A percentile compares a stretch with the other conserved stretches of the same genome.
Evolutionary conservation across 2,888 invertebrate genomes (phyloP).

Genomic region (Bombyx huttoni): DNA sequence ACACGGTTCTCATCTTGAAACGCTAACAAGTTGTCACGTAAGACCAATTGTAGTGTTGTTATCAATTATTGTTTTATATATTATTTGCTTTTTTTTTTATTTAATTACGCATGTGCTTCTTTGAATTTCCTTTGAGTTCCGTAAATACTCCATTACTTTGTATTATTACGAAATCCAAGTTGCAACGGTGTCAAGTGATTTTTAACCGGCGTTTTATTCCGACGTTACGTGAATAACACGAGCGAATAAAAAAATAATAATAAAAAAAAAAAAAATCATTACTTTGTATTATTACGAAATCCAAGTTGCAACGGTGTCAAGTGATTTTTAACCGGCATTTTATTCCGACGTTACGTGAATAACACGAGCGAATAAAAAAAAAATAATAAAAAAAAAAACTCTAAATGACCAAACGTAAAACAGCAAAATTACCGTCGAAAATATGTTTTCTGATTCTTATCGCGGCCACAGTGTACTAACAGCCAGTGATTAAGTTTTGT

Average conservation of each 20-base stretch:
- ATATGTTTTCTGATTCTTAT: constrained; percentile 40
- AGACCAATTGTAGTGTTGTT: no score
- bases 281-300: no score
- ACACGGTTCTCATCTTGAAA: no score
- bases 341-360: constrained; percentile 16
- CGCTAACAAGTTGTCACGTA: no score
- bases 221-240: constrained; percentile 21
- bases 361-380: constrained; percentile 27
- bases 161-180: no score
- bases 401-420: constrained; percentile 31
- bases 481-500: not conserved
- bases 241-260: constrained; percentile 29
- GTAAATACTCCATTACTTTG: not conserved
- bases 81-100: constrained; percentile 6
- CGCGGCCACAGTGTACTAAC: constrained; percentile 32
- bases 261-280: no score
- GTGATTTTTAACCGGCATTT: not conserved
- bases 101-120: constrained; percentile 1
- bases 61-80: constrained; percentile 4
- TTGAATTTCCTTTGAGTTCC: not conserved
- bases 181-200: no score
- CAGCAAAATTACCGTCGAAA: constrained; percentile 32
- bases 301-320: no score
- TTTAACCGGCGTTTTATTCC: not conserved
- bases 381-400: constrained; percentile 38